These are phyloP conservation scores for Melanostoma scalare DNA, from an alignment of 2,888 invertebrate genomes.

Conservation along the genomic window DNA sequence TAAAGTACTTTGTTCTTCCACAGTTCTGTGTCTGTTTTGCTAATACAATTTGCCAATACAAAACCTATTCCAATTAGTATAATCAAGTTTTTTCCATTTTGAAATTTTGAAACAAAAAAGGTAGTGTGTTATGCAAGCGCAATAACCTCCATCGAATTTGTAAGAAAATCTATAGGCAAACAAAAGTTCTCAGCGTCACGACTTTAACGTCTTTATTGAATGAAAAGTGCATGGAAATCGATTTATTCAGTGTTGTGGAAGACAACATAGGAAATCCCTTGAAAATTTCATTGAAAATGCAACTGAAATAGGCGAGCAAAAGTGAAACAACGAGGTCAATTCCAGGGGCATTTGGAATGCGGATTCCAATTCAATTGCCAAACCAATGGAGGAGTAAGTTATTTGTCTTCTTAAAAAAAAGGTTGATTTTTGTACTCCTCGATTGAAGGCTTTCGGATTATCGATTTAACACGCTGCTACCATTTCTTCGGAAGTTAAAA, in stretches of 20 bases:
- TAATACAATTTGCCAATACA: slow-evolving; percentile 42
- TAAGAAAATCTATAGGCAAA: slow-evolving; percentile 3
- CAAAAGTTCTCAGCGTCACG: neutral
- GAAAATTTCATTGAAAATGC: slow-evolving; percentile 21
- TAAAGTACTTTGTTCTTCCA: slow-evolving; percentile 57
- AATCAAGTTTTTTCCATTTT: slow-evolving; percentile 1
- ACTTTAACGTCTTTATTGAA: slow-evolving; percentile 20
- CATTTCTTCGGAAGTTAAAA: neutral
- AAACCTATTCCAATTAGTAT: neutral
- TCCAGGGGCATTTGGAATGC: slow-evolving; percentile 41
- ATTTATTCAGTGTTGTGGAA: slow-evolving; percentile 51
- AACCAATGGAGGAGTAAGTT: slow-evolving; percentile 69
- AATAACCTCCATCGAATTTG: slow-evolving; percentile 51
- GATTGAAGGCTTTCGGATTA: slow-evolving; percentile 2
- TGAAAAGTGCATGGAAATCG: slow-evolving; percentile 66
- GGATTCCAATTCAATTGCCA: slow-evolving; percentile 55
- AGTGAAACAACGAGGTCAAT: neutral
- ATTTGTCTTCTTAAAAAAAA: neutral
- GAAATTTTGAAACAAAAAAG: neutral
- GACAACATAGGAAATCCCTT: slow-evolving; percentile 19
- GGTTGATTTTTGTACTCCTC: neutral
- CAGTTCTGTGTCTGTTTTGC: slow-evolving; percentile 54
- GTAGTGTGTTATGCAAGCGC: slow-evolving; percentile 61
- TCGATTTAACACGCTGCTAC: slow-evolving; percentile 10
- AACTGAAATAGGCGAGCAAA: slow-evolving; percentile 17